phyloP scores from a whole-genome alignment of 2,888 invertebrate genomes.

The Papilio protenor region DNA sequence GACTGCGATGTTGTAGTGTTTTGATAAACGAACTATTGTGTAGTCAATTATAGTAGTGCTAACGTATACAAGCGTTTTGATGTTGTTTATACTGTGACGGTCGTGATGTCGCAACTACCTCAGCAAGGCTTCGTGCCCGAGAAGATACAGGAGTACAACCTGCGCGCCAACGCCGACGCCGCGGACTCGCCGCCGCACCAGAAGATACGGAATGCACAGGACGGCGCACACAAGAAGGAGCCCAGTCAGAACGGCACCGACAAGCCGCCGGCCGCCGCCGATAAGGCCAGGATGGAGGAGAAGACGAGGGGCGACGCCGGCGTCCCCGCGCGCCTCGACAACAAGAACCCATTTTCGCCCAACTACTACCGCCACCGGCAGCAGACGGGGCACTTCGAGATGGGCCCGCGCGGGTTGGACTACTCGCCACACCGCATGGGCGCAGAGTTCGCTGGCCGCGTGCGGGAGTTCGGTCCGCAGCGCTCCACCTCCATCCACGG shows the following conservation, averaged over 20 bases:
- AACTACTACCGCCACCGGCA: constrained; percentile 71
- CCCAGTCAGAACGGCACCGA: constrained; percentile 60
- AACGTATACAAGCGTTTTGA: constrained; percentile 60
- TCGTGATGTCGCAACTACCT: constrained; percentile 73
- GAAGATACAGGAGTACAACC: constrained; percentile 76
- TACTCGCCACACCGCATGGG: constrained; percentile 79
- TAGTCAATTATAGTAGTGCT: constrained; percentile 58
- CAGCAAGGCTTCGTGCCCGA: constrained; percentile 77
- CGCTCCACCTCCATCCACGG: constrained; percentile 80
- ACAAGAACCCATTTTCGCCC: constrained; percentile 77
- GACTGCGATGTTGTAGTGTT: constrained; percentile 51
- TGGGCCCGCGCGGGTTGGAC: constrained; percentile 79
- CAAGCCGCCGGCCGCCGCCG: constrained; percentile 50
- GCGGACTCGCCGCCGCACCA: constrained; percentile 61
- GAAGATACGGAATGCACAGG: constrained; percentile 51
- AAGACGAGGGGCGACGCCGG: constrained; percentile 60
- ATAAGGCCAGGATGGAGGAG: constrained; percentile 53
- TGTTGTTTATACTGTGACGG: constrained; percentile 59
- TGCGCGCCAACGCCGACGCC: constrained; percentile 74
- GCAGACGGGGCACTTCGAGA: constrained; percentile 78
- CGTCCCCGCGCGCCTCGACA: constrained; percentile 63
- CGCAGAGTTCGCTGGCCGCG: constrained; percentile 71
- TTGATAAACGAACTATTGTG: constrained; percentile 64
- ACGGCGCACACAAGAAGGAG: constrained; percentile 67
- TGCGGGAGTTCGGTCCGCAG: constrained; percentile 76